Percentiles rank a stretch among this genome's conserved stretches.
phyloP scores from a whole-genome alignment of 1,140 invertebrate species.

The Psilanteris sp. region DNA sequence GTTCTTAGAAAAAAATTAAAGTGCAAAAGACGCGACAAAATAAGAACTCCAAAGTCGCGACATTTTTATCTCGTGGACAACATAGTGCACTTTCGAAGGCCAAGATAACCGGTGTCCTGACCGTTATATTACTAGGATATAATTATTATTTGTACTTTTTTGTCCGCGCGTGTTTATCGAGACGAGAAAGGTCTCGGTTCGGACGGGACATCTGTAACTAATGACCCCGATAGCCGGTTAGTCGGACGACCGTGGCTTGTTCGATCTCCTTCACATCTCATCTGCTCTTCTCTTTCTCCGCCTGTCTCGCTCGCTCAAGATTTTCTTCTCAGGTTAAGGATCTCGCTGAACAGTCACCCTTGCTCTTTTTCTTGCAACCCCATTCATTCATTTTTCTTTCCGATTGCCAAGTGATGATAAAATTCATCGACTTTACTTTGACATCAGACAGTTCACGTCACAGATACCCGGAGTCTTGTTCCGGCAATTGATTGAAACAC shows the following conservation, averaged over 20 bases:
- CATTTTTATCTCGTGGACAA: constrained; percentile 72
- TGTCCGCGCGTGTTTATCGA: constrained; percentile 72
- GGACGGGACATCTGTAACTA: constrained; percentile 78
- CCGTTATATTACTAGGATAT: constrained; percentile 75
- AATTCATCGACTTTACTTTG: constrained; percentile 70
- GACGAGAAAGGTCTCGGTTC: constrained; percentile 74
- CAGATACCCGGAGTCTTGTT: constrained; percentile 35
- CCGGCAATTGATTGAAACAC: constrained; percentile 36
- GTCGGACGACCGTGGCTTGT: constrained; percentile 31
- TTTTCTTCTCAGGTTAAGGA: constrained; percentile 70
- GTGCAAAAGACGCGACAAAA: constrained; percentile 64
- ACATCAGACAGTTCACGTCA: constrained; percentile 28
- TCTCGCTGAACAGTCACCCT: constrained; percentile 53
- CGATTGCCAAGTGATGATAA: constrained; percentile 66
- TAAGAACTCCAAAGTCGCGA: constrained; percentile 67
- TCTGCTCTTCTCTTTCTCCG: neutral
- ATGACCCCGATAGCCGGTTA: constrained; percentile 76
- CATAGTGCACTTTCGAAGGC: constrained; percentile 74
- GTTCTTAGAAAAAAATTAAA: constrained; percentile 18
- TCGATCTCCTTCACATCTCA: no score
- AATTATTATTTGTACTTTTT: constrained; percentile 77
- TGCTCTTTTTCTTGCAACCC: constrained; percentile 30
- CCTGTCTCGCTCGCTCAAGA: constrained; percentile 2
- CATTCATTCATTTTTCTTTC: constrained; percentile 76
- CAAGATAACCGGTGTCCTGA: constrained; percentile 71